phyloP scores from a whole-genome alignment of 2,797 vertebrate species.

The Lacerta agilis region DNA sequence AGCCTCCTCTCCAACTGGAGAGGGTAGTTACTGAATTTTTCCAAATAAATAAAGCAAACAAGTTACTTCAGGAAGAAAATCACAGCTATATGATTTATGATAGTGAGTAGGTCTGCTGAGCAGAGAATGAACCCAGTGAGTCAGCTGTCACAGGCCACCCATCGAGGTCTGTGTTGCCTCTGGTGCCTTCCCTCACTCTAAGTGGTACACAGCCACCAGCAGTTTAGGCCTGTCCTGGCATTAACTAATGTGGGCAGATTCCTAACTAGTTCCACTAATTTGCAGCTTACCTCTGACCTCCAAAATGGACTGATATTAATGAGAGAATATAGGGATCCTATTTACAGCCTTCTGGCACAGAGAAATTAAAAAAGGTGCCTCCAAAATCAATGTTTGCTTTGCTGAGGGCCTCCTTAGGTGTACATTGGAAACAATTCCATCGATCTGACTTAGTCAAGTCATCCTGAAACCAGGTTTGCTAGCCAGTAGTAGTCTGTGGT shows the following conservation, averaged over 20 bases:
- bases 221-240: conserved; percentile 41
- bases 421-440: conserved; percentile 80
- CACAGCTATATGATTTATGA: conserved; percentile 79
- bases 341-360: conserved; percentile 78
- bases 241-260: conserved; percentile 47
- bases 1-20: conserved; percentile 70
- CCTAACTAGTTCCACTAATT: conserved; percentile 43
- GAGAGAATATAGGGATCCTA: conserved; percentile 75
- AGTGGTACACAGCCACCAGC: conserved; percentile 31
- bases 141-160: conserved; percentile 75
- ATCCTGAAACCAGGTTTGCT: conserved; percentile 65
- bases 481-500: conserved; percentile 67
- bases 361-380: conserved; percentile 46
- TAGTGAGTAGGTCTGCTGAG: conserved; percentile 62
- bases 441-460: conserved; percentile 79
- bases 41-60: conserved; percentile 83
- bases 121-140: conserved; percentile 65
- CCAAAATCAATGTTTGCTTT: conserved; percentile 84
- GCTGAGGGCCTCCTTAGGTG: conserved; percentile 81
- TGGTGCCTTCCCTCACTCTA: conserved; percentile 34
- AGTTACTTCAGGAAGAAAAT: conserved; percentile 78
- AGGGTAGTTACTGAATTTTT: conserved; percentile 79
- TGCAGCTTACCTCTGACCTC: conserved; percentile 59
- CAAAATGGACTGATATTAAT: conserved; percentile 70
- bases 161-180: conserved; percentile 44